A percentile compares a stretch with the other conserved stretches of the same genome.
phyloP scores from a whole-genome alignment of 2,113 vertebrate species.

The Copsychus sechellarum region DNA sequence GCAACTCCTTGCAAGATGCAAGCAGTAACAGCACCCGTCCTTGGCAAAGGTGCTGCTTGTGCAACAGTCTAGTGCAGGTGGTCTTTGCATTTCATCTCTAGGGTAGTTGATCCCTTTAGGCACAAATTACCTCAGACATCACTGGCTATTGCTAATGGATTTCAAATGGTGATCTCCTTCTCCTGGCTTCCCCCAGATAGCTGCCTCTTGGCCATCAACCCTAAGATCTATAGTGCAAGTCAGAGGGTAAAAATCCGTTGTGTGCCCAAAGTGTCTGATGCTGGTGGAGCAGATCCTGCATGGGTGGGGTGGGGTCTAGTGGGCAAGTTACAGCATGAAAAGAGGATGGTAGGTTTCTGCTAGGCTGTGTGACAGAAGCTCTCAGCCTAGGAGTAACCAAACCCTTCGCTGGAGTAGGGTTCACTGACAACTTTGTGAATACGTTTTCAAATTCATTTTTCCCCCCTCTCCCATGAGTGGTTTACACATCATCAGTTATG shows the following conservation, averaged over 20 bases:
- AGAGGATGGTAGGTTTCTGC: background rate
- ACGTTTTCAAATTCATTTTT: background rate
- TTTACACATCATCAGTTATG: background rate
- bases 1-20: background rate
- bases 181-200: background rate
- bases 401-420: background rate
- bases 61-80: background rate
- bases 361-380: background rate
- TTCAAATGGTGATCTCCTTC: background rate
- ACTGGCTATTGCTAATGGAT: background rate
- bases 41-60: background rate
- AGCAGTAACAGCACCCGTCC: background rate
- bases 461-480: background rate
- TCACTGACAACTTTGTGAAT: background rate
- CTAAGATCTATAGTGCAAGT: background rate
- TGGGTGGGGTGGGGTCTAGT: background rate
- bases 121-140: background rate
- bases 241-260: background rate
- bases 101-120: background rate
- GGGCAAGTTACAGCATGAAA: background rate
- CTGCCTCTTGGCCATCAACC: background rate
- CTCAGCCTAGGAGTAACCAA: background rate
- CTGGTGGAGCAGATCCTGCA: background rate
- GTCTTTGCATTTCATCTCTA: background rate
- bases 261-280: accelerated